A percentile compares a stretch with the other conserved stretches of the same genome.
phyloP scores from a whole-genome alignment of 2,797 vertebrate species.

The Remorina albescens region DNA sequence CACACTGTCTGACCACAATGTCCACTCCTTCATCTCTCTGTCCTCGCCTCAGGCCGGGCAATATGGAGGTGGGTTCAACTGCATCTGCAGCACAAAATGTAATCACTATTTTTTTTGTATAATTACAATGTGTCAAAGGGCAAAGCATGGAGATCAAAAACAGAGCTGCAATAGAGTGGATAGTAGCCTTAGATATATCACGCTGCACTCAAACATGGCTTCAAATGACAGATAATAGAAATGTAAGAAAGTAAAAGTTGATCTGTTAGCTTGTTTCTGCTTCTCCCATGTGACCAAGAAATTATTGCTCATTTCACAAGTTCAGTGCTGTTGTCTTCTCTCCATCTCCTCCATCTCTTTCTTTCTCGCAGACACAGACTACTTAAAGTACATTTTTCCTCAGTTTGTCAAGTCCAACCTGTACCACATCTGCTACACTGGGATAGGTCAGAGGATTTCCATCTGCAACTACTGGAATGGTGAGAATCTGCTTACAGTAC shows the following conservation, averaged over 20 bases:
- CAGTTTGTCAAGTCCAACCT: constrained; percentile 90
- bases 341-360: background rate
- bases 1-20: constrained; percentile 90
- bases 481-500: constrained; percentile 67
- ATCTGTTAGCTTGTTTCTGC: background rate
- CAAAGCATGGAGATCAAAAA: background rate
- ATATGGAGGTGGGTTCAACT: constrained; percentile 88
- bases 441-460: constrained; percentile 89
- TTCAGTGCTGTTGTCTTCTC: background rate
- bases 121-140: background rate
- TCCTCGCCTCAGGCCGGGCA: constrained; percentile 93
- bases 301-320: background rate
- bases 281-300: background rate
- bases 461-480: constrained; percentile 98
- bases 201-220: background rate
- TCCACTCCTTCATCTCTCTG: constrained; percentile 92
- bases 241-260: no score
- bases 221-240: background rate
- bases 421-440: constrained; percentile 90
- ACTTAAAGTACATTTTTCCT: constrained; percentile 92
- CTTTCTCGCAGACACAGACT: constrained; percentile 88
- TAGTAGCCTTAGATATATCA: background rate
- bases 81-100: background rate
- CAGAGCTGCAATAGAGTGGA: background rate
- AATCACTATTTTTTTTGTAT: background rate